phyloP scores from a whole-genome alignment of 2,113 vertebrate genomes.

The Nycticorax nycticorax region DNA sequence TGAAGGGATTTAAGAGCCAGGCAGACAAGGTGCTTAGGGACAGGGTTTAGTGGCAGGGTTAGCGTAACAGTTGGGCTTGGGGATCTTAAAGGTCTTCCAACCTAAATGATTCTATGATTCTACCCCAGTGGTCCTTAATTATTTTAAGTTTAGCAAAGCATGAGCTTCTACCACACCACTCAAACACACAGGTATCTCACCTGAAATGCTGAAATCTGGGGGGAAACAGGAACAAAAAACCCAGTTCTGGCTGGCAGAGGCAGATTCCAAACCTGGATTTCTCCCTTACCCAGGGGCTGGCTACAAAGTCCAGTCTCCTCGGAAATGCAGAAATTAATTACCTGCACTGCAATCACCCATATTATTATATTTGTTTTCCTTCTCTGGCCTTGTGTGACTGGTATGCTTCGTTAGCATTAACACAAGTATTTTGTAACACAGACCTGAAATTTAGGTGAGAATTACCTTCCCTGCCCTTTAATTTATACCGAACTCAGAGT shows the following conservation, averaged over 20 bases:
- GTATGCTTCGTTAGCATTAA: not conserved
- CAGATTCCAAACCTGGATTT: not conserved
- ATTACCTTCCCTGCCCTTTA: not conserved
- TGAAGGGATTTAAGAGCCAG: too few relatives aligned
- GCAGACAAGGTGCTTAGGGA: too few relatives aligned
- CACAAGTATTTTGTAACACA: not conserved
- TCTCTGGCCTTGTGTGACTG: not conserved
- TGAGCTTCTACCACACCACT: not conserved
- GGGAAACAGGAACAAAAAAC: not conserved
- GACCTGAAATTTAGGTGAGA: not conserved
- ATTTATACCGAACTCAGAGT: not conserved
- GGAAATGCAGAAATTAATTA: not conserved
- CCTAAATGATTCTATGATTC: too few relatives aligned
- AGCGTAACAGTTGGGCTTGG: too few relatives aligned
- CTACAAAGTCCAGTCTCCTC: not conserved
- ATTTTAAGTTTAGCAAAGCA: not conserved
- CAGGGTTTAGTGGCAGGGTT: too few relatives aligned
- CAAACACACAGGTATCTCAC: not conserved
- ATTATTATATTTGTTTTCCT: not conserved
- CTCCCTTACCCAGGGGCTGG: not conserved
- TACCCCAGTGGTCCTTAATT: not conserved
- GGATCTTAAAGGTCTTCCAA: too few relatives aligned
- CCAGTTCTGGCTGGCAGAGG: not conserved
- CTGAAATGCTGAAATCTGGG: not conserved
- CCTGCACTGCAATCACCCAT: not conserved